Percentiles rank a stretch among this genome's conserved stretches.
Conservation (phyloP, 2,888 invertebrate species). For the Temnothorax ravouxi region DNA sequence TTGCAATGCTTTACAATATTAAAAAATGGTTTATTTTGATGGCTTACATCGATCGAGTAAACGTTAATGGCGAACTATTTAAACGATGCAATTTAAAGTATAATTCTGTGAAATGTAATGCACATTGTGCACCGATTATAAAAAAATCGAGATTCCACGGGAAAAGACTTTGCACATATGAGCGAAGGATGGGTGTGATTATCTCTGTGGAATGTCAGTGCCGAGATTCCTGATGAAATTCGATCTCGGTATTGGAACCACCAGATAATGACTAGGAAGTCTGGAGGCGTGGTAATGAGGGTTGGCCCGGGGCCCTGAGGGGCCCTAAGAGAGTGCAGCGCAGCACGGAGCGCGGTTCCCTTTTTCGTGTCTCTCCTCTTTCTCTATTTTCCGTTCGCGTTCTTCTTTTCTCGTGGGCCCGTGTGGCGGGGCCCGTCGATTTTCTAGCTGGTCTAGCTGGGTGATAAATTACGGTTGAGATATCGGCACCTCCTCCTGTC, state of each 20-base stretch:
- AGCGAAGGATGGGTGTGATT: slow-evolving; percentile 53
- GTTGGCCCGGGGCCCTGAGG: slow-evolving; percentile 67
- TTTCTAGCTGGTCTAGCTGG: slow-evolving; percentile 72
- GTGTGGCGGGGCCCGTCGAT: slow-evolving; percentile 57
- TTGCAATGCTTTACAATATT: not conserved
- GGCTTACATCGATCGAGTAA: slow-evolving; percentile 4
- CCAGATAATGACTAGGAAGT: slow-evolving; percentile 84
- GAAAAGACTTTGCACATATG: slow-evolving; percentile 47
- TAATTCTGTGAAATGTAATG: slow-evolving; percentile 28
- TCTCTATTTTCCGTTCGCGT: slow-evolving; percentile 65
- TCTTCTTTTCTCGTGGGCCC: slow-evolving; percentile 23
- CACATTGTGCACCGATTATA: not conserved
- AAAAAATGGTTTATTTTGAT: not conserved
- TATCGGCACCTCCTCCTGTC: slow-evolving; percentile 84
- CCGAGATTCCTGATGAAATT: slow-evolving; percentile 77
- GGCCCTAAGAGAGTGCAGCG: slow-evolving; percentile 18
- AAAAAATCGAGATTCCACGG: slow-evolving; percentile 6
- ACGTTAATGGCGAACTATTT: not conserved
- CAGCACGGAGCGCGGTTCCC: slow-evolving; percentile 40
- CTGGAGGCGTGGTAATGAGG: slow-evolving; percentile 83
- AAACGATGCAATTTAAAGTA: not conserved
- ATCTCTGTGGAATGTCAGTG: slow-evolving; percentile 77
- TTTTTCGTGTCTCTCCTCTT: slow-evolving; percentile 66
- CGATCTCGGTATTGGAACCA: slow-evolving; percentile 81
- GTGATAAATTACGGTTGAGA: slow-evolving; percentile 84